phyloP scores from a whole-genome alignment of 1,140 invertebrate species.

The Melitaea cinxia region DNA sequence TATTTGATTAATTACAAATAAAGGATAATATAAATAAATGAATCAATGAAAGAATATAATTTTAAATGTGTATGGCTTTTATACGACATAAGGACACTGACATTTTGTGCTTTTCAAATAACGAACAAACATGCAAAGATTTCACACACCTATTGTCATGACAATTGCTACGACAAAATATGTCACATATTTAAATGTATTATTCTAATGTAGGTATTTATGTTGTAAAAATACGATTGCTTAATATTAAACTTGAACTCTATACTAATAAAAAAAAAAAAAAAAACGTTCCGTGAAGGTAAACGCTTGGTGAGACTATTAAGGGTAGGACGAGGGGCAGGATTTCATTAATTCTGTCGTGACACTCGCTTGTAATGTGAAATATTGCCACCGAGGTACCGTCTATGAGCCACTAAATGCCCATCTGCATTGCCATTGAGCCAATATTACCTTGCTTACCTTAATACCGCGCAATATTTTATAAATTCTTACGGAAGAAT shows the following conservation, averaged over 20 bases:
- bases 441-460: background rate
- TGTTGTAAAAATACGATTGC: no score
- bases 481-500: background rate
- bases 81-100: no score
- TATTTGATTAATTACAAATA: no score
- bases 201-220: no score
- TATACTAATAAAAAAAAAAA: background rate
- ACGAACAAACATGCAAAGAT: no score
- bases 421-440: no score
- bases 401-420: constrained; percentile 6
- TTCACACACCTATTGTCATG: no score
- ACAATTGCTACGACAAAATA: background rate
- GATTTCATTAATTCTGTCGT: constrained; percentile 28
- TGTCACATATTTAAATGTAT: no score
- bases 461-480: background rate
- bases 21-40: no score
- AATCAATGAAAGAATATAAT: no score
- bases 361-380: constrained; percentile 19
- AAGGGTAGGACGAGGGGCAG: constrained; percentile 24
- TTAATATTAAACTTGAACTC: background rate
- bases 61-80: no score
- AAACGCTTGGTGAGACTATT: constrained; percentile 15
- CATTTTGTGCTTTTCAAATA: no score
- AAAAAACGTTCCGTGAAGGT: constrained; percentile 6
- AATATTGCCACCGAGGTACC: background rate